Conservation (phyloP, 2,888 invertebrate species). For the Portevinia maculata region DNA sequence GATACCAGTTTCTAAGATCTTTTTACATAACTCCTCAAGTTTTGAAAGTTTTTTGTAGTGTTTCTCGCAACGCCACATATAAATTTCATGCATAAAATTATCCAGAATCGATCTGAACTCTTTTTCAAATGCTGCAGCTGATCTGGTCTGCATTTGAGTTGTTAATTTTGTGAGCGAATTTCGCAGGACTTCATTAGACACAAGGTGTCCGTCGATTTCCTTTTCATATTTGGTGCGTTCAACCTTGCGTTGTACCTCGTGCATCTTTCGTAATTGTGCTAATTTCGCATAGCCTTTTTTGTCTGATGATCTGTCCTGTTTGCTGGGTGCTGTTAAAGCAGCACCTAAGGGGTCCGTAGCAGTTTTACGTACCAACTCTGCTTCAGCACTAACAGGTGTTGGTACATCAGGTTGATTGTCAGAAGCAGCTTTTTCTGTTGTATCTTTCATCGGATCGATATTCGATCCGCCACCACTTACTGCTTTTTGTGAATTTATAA, state of each 20-base stretch:
- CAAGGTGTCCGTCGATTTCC: conserved; percentile 55
- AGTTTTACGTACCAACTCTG: background rate
- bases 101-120: conserved; percentile 79
- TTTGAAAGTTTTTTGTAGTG: conserved; percentile 72
- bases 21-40: conserved; percentile 79
- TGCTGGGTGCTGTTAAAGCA: background rate
- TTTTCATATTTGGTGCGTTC: conserved; percentile 41
- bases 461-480: too few relatives aligned
- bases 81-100: conserved; percentile 78
- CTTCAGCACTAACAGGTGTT: background rate
- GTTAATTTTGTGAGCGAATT: conserved; percentile 57
- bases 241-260: conserved; percentile 21
- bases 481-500: background rate
- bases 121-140: conserved; percentile 77
- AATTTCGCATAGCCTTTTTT: conserved; percentile 22
- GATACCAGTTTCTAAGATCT: conserved; percentile 79
- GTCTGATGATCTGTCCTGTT: background rate
- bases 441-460: background rate
- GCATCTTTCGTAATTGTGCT: conserved; percentile 10
- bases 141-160: conserved; percentile 55
- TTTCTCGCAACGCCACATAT: conserved; percentile 78
- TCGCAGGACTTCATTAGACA: conserved; percentile 49
- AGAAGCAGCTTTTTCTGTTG: background rate
- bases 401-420: background rate
- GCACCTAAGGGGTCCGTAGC: background rate